Base-by-base conservation (phyloP, 1,140 invertebrate genomes). In the Formica exsecta region DNA sequence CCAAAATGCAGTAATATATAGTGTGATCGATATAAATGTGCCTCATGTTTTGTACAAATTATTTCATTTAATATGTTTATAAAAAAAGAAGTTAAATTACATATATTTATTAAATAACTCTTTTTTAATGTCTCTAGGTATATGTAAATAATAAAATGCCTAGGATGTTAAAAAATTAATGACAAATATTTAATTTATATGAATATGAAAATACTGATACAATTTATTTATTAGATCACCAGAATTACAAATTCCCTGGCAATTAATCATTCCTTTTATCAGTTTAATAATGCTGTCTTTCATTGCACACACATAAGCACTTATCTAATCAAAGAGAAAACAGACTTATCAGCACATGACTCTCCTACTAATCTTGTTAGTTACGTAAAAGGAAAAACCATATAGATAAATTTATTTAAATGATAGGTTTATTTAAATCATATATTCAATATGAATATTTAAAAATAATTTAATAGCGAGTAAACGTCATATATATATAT, bases 121-220 rank as follows among this genome's bases (percentile, higher is more conserved):
- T 51, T 51, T 64, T 64, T 41, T 22, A 32, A 36, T 48, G 0
- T 44, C 36, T 80, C 64, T 9, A 57, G 19, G 48, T 76, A 68
- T 25, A 38, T 57, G 65, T 76, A 76, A 41, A 65, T 77, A 32
- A 32, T 66, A 85, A 29, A 76, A 54, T 85, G 54, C 59, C 36
- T 22, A 77, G 25, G 13, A 77, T 62, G 22, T 54, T 41, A 65
- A 38, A 80, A 8, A 32, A 29, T 32, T 16, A 73, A 48, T 22
- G 51, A 48, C 4, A 48, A 68, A 29, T 71, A 22, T 51, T 38
- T 0, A 8, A 44, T n/a, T 61, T 41, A 65, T 41, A 36, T 7
- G 6, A 48, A 32, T 6, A 25, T 29, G 11, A 75, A 79, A 25
- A 44, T 79, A 64, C 16, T 13, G 11, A 54, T 54, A 51, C 16